Evolutionary conservation across 2,113 vertebrate species (phyloP), one percentile per base, ranked within the genome.

Genomic region (Heterocephalus glaber): DNA sequence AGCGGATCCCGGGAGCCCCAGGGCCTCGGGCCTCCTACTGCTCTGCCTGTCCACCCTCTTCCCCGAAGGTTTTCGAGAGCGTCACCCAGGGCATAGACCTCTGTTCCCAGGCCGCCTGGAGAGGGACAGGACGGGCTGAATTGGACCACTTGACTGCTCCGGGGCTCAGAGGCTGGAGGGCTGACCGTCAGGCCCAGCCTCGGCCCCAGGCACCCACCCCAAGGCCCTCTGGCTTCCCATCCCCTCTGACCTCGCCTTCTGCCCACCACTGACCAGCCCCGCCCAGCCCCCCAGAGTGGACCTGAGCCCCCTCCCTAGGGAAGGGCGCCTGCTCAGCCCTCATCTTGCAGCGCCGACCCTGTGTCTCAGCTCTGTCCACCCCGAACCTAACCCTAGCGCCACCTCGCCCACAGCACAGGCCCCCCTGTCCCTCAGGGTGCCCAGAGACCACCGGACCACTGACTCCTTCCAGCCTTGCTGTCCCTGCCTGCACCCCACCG

Each of bases 171-270:
- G 66, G n/a, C 47, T 72, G 8, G 13, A 56, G 24, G 3, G 30
- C 33, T 5, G n/a, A 33, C 10, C 4, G 0, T 49, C 33, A 41
- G 5, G 10, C 6, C 4, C 14, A n/a, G 22, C 16, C 49, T 63
- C n/a, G 24, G 17, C 1, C 41, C 54, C 33, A 35, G 72, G 17
- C n/a, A n/a, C n/a, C n/a, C n/a, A n/a, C n/a, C n/a, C n/a, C n/a
- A n/a, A n/a, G n/a, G n/a, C n/a, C n/a, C n/a, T n/a, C n/a, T n/a
- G n/a, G n/a, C n/a, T n/a, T n/a, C n/a, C n/a, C n/a, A n/a, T n/a
- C 56, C 56, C 56, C 56, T 58, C 56, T 58, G 56, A 58, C 17
- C 56, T 19, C 56, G 3, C 56, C 19, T 58, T 20, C 35, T 47
- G 16, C 72, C 44, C 44, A 28, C 41, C 0, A 1, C 26, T 12